Percentiles rank a stretch among this genome's conserved stretches.
These are phyloP conservation scores for Halictus rubicundus DNA, from an alignment of 1,140 invertebrate genomes.

Conservation along the genomic window DNA sequence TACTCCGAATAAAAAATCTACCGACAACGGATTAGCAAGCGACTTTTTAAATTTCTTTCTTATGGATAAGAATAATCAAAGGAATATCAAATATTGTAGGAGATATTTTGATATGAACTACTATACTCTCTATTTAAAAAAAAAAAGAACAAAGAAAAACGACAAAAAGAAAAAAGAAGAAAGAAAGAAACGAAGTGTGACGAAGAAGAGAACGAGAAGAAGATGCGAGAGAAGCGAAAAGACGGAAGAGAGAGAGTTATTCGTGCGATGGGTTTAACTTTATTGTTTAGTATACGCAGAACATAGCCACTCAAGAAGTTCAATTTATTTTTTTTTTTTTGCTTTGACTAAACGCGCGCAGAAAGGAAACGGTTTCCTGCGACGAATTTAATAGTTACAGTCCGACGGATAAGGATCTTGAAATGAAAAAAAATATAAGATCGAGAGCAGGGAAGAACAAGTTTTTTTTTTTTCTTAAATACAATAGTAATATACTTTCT, in stretches of 20 bases:
- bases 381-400: constrained; percentile 58
- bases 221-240: no score
- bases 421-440: constrained; percentile 53
- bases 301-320: constrained; percentile 61
- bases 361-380: constrained; percentile 41
- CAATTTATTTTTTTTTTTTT: constrained; percentile 68
- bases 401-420: constrained; percentile 60
- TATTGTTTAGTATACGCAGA: constrained; percentile 60
- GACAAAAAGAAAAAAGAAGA: no score
- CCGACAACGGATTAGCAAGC: not conserved
- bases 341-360: constrained; percentile 57
- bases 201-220: no score
- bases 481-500: constrained; percentile 70
- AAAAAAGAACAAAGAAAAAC: not conserved
- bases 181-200: no score
- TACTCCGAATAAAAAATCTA: not conserved
- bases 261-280: constrained; percentile 65
- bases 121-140: constrained; percentile 14
- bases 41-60: constrained; percentile 20
- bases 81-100: constrained; percentile 36
- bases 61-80: constrained; percentile 40
- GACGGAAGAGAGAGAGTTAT: constrained; percentile 45
- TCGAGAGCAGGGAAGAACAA: constrained; percentile 58
- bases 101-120: constrained; percentile 42
- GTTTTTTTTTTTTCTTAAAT: constrained; percentile 69